Conservation (phyloP, 2,113 vertebrate genomes). For the Polyodon spathula region DNA sequence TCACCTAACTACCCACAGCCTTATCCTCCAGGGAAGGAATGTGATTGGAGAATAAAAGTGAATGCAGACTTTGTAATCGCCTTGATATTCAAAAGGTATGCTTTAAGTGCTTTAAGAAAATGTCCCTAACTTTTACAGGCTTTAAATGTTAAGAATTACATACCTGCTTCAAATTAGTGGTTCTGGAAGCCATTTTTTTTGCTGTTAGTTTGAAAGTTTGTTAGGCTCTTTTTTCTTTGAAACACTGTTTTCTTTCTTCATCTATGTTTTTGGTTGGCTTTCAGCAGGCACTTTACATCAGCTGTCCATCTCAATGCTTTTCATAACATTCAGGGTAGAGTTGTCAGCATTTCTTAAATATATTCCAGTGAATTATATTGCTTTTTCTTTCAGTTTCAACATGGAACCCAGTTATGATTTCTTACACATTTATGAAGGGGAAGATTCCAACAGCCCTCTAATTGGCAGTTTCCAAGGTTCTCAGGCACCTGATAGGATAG, state of each 20-base stretch:
- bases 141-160: too few relatives aligned
- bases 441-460: conserved; percentile 87
- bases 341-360: neutral
- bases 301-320: too few relatives aligned
- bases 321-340: too few relatives aligned
- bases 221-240: too few relatives aligned
- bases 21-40: conserved; percentile 92
- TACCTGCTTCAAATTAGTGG: too few relatives aligned
- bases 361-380: neutral
- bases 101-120: conserved; percentile 5
- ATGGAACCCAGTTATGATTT: conserved; percentile 99
- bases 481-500: conserved; percentile 88
- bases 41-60: conserved; percentile 91
- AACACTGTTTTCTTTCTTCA: too few relatives aligned
- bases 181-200: too few relatives aligned
- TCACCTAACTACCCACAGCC: conserved; percentile 97
- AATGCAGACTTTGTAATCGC: conserved; percentile 96
- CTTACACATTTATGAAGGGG: conserved; percentile 94
- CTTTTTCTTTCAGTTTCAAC: conserved; percentile 67
- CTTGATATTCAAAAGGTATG: conserved; percentile 94
- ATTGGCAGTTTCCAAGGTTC: conserved; percentile 92
- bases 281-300: too few relatives aligned
- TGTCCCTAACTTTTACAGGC: neutral
- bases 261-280: too few relatives aligned
- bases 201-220: too few relatives aligned